Evolutionary conservation across 2,797 vertebrate species (phyloP).

Genomic region (Furcifer pardalis): DNA sequence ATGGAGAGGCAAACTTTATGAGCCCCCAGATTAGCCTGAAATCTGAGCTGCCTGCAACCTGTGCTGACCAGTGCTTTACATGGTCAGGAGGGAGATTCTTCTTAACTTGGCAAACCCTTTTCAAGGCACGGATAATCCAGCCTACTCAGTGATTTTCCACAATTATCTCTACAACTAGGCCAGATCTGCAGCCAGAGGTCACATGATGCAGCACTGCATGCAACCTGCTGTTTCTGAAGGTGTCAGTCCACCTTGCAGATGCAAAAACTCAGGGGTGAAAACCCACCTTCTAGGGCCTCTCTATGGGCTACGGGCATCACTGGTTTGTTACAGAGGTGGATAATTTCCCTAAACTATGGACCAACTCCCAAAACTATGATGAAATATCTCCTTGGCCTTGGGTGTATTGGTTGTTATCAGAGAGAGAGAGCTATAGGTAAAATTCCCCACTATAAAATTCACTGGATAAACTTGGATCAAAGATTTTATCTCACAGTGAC

Average conservation of each 20-base stretch:
- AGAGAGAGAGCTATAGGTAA: not conserved
- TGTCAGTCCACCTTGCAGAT: not conserved
- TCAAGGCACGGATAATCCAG: not conserved
- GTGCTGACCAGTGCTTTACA: not conserved
- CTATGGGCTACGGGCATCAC: not conserved
- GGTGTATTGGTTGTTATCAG: too few species aligned
- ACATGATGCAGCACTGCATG: not conserved
- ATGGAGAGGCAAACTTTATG: not conserved
- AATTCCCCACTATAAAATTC: not conserved
- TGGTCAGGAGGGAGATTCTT: not conserved
- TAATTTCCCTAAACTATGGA: too few species aligned
- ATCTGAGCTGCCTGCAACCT: not conserved
- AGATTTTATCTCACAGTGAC: too few species aligned
- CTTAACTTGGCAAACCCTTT: not conserved
- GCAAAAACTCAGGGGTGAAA: not conserved
- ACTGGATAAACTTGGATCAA: too few species aligned
- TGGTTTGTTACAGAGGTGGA: too few species aligned
- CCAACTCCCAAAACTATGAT: too few species aligned
- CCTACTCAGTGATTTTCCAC: not conserved
- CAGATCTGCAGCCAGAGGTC: not conserved
- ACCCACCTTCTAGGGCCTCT: not conserved
- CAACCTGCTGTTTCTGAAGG: not conserved
- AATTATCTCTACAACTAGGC: not conserved
- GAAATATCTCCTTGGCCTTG: too few species aligned
- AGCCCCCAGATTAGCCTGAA: not conserved